Conservation (phyloP, 53 echinoderm and acorn worm genomes). For the Crossaster papposus region DNA sequence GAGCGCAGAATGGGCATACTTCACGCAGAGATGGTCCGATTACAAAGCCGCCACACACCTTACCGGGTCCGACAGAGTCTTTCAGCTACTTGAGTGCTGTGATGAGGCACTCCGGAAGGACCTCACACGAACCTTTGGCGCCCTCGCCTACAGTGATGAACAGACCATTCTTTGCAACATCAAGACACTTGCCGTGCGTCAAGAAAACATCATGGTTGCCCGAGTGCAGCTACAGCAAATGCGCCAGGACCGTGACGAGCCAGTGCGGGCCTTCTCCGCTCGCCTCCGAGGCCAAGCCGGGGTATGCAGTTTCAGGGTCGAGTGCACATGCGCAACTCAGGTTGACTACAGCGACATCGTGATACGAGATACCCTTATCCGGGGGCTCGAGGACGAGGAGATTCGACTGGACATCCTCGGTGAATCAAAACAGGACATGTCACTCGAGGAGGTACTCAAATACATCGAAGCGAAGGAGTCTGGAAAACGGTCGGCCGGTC, state of each 20-base stretch:
- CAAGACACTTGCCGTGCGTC: conserved; percentile 54
- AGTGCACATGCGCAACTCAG: conserved; percentile 26
- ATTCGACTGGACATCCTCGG: conserved; percentile 61
- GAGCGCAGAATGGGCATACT: conserved; percentile 52
- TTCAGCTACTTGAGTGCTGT: conserved; percentile 79
- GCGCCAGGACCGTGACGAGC: conserved; percentile 38
- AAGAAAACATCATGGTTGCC: conserved; percentile 71
- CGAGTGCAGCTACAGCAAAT: conserved; percentile 63
- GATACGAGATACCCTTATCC: conserved; percentile 30
- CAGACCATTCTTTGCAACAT: conserved; percentile 54
- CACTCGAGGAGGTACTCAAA: conserved; percentile 33
- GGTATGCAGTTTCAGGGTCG: conserved; percentile 18
- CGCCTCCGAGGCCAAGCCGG: conserved; percentile 36
- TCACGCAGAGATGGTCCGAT: conserved; percentile 50
- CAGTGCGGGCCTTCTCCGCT: conserved; percentile 49
- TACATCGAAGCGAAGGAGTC: conserved; percentile 57
- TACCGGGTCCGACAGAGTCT: conserved; percentile 55
- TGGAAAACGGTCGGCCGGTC: conserved; percentile 30
- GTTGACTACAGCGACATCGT: conserved; percentile 23
- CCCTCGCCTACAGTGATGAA: conserved; percentile 59
- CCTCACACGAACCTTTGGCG: conserved; percentile 59
- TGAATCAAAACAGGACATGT: conserved; percentile 52
- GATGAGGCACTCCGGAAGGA: conserved; percentile 65
- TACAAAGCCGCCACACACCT: conserved; percentile 65
- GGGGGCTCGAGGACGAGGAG: conserved; percentile 65